phyloP scores from a whole-genome alignment of 2,797 vertebrate species.

The Limosa lapponica region DNA sequence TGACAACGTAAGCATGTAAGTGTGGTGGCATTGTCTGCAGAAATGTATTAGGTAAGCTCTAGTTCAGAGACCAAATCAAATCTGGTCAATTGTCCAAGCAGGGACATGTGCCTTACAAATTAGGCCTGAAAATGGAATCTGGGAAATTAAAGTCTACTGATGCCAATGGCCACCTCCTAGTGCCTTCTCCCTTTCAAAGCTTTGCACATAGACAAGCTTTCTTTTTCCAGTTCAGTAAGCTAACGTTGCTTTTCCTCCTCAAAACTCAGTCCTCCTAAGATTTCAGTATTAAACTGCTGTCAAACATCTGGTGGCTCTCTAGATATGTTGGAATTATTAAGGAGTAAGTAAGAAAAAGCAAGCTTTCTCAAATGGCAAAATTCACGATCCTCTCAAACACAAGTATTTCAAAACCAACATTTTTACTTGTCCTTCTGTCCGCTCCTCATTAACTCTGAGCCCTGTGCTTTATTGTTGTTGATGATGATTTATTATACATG shows the following conservation, averaged over 20 bases:
- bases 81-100: not conserved
- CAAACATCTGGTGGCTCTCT: not conserved
- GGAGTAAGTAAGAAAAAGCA: not conserved
- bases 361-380: not conserved
- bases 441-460: not conserved
- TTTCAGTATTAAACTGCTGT: not conserved
- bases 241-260: not conserved
- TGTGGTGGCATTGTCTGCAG: not conserved
- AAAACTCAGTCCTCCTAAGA: not conserved
- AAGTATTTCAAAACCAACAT: not conserved
- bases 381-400: not conserved
- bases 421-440: not conserved
- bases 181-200: not conserved
- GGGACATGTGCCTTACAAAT: not conserved
- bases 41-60: not conserved
- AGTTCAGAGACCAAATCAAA: not conserved
- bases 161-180: not conserved
- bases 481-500: not conserved
- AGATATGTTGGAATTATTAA: not conserved
- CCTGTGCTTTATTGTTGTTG: not conserved
- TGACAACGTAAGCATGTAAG: not conserved
- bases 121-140: not conserved
- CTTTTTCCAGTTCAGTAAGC: not conserved
- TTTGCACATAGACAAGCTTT: not conserved
- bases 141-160: not conserved